phyloP scores from a whole-genome alignment of 37 sponge, comb jelly and placozoan genomes.

The Petrosia ficiformis region DNA sequence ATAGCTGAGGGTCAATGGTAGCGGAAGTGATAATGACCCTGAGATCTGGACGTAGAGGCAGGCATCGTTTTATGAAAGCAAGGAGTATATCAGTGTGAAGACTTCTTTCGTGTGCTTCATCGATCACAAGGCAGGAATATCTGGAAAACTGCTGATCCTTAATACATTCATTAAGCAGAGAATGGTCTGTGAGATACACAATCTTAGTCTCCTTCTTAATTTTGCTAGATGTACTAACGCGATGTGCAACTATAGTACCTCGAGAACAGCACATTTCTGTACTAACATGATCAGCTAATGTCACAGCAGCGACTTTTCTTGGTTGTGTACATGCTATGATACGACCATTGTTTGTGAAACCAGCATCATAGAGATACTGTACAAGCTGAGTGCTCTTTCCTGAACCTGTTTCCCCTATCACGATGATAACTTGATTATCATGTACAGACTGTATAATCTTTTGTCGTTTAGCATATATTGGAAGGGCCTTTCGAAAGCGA shows the following conservation, averaged over 20 bases:
- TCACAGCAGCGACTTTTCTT: slow-evolving; percentile 80
- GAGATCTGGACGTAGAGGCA: slow-evolving; percentile 55
- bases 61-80: slow-evolving; percentile 58
- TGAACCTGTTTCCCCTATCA: slow-evolving; percentile 88
- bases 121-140: slow-evolving; percentile 72
- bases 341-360: slow-evolving; percentile 32
- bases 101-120: slow-evolving; percentile 90
- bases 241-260: slow-evolving; percentile 56
- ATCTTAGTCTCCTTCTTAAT: slow-evolving; percentile 21
- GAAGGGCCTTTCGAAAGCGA: slow-evolving; percentile 15
- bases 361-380: slow-evolving; percentile 84
- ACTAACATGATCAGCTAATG: slow-evolving; percentile 71
- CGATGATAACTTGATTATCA: slow-evolving; percentile 43
- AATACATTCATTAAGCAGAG: slow-evolving; percentile 61
- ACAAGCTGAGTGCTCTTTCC: slow-evolving; percentile 92
- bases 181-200: slow-evolving; percentile 66
- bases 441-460: neutral
- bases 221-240: slow-evolving; percentile 38
- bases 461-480: slow-evolving; percentile 18
- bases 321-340: slow-evolving; percentile 80
- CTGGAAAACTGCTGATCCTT: slow-evolving; percentile 34
- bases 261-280: slow-evolving; percentile 36
- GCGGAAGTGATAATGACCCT: slow-evolving; percentile 81
- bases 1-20: slow-evolving; percentile 68
- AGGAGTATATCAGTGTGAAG: slow-evolving; percentile 77